Percentiles rank a stretch among this genome's conserved stretches.
Evolutionary conservation across 2,113 vertebrate species (phyloP).

Genomic region (Geococcyx californianus): DNA sequence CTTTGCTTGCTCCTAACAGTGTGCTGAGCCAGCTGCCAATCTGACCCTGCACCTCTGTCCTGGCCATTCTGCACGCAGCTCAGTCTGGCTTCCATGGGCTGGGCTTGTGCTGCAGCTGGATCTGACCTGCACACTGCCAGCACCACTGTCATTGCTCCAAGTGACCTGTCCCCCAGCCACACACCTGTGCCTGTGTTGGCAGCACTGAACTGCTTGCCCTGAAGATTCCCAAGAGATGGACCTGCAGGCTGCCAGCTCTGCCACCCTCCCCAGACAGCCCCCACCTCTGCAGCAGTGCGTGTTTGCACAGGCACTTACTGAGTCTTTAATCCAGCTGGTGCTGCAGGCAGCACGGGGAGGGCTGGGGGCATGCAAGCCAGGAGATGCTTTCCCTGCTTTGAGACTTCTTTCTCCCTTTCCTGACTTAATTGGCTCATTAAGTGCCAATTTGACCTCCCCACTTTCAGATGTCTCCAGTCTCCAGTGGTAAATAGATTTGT

Average conservation of each 20-base stretch:
- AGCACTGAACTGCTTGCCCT: not conserved
- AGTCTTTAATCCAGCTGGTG: not conserved
- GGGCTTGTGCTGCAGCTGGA: not conserved
- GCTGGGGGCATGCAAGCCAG: not conserved
- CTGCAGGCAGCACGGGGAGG: not conserved
- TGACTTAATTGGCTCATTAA: constrained; percentile 24
- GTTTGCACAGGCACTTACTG: not conserved
- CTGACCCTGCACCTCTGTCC: not conserved
- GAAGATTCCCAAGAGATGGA: not conserved
- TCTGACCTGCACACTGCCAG: not conserved
- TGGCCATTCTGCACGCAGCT: not conserved
- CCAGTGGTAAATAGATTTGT: constrained; percentile 37
- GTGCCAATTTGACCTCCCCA: constrained; percentile 24
- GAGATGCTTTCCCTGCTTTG: not conserved
- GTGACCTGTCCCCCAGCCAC: not conserved
- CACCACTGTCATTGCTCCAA: not conserved
- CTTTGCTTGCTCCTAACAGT: not conserved
- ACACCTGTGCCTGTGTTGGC: not conserved
- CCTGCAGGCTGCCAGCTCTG: not conserved
- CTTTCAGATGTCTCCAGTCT: constrained; percentile 52
- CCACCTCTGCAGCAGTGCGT: not conserved
- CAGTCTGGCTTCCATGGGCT: not conserved
- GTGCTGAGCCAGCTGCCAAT: not conserved
- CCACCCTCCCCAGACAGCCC: not conserved
- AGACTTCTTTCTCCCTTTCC: not conserved